Percentiles rank a stretch among this genome's conserved stretches.
These are phyloP conservation scores for Rhynchomys soricoides DNA, from an alignment of 2,113 vertebrate genomes.

Conservation along the genomic window DNA sequence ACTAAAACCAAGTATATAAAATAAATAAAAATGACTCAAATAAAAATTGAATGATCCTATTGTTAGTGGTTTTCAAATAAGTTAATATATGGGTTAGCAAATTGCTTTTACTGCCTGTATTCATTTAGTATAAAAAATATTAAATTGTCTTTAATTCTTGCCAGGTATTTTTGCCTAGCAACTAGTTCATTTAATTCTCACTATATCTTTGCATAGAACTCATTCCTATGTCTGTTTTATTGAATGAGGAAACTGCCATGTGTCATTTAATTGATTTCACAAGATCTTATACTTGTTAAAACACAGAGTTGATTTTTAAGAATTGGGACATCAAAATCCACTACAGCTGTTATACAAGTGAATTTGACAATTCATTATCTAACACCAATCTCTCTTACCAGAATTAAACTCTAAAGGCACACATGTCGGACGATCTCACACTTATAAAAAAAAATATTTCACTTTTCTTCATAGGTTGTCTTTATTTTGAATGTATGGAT, in stretches of 20 bases:
- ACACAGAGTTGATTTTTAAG: background rate
- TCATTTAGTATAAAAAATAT: background rate
- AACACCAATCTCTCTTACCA: background rate
- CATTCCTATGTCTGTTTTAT: background rate
- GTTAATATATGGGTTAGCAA: background rate
- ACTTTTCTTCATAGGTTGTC: background rate
- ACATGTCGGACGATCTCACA: background rate
- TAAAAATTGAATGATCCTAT: background rate
- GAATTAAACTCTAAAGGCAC: background rate
- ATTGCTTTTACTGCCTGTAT: background rate
- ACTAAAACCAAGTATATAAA: background rate
- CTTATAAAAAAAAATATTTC: background rate
- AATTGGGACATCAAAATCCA: background rate
- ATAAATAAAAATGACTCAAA: background rate
- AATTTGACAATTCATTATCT: background rate
- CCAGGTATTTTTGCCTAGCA: background rate
- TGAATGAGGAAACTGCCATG: constrained; percentile 2
- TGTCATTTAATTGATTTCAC: background rate
- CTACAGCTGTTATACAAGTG: background rate
- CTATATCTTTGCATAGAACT: background rate
- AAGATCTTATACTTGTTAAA: background rate
- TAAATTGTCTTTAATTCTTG: background rate
- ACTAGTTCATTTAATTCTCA: background rate
- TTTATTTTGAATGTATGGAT: background rate
- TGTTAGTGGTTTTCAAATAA: background rate